Evolutionary conservation across 2,888 invertebrate species (phyloP), one percentile per base, ranked within the genome.

Genomic region (Odontomyia ornata): DNA sequence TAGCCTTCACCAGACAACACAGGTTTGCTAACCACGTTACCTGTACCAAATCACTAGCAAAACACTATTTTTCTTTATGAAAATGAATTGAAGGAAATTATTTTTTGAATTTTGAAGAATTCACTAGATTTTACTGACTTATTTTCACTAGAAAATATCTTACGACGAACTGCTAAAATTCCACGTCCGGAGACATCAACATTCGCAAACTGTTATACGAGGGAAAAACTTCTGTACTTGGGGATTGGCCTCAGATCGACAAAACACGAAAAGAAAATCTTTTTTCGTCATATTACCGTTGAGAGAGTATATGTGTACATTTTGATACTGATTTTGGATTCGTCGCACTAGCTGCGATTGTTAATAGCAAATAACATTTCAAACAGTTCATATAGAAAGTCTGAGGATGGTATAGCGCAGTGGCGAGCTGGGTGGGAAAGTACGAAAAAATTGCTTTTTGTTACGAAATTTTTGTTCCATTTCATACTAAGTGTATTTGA

Each of bases 131-230:
- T 60, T 0, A 21, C 15, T 52, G 15, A 60, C 18, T n/a, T 25
- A 60, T 11, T 67, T 47, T 25, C 47, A 69, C 46, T 23, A 47
- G 36, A 46, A 56, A 28, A 60, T 73, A 73, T 73, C 25, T 57
- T 30, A 60, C 73, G 73, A 73, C 25, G 23, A 57, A 23, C 73
- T 21, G 60, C 73, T 56, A 73, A 73, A 57, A 25, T 73, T 57
- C 30, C 72, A 73, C 73, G 73, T 73, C 73, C 73, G 73, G 60
- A 73, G 57, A 36, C 36, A 73, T 57, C 73, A 73, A 73, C 60
- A 73, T 60, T 43, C 60, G 73, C 60, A 60, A 73, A 73, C 73
- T 73, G 73, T 73, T 73, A 73, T 73, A 73, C 57, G 11, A 23
- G 60, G 60, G 57, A 60, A 73, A 47, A 73, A 72, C 4, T 36